Percentiles rank a stretch among this genome's conserved stretches.
Evolutionary conservation across 2,888 invertebrate species (phyloP).

Genomic region (Yponomeuta evonymella): DNA sequence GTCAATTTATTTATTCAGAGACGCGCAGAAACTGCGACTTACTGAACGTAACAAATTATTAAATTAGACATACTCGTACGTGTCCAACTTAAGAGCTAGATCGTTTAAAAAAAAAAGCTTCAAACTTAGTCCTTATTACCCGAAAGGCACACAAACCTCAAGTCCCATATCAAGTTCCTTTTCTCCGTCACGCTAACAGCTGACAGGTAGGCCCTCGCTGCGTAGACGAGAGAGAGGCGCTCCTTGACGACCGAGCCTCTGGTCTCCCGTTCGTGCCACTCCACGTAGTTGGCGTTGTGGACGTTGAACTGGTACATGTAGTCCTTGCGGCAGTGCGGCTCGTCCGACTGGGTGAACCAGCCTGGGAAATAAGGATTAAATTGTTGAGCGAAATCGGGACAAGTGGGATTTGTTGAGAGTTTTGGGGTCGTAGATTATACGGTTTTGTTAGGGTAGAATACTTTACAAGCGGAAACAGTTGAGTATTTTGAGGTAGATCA

Average conservation of each 20-base stretch:
- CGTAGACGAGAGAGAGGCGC: slow-evolving; percentile 85
- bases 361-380: slow-evolving; percentile 55
- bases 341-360: slow-evolving; percentile 90
- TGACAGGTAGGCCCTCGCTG: slow-evolving; percentile 85
- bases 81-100: too few species aligned
- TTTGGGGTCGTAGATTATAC: neutral
- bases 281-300: slow-evolving; percentile 83
- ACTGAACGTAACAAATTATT: too few species aligned
- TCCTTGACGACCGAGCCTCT: slow-evolving; percentile 78
- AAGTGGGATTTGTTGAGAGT: neutral
- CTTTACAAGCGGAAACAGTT: too few species aligned
- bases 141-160: slow-evolving; percentile 55
- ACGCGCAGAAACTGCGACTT: too few species aligned
- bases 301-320: slow-evolving; percentile 87
- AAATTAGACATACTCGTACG: too few species aligned
- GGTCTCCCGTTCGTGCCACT: slow-evolving; percentile 90
- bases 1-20: too few species aligned
- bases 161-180: slow-evolving; percentile 90
- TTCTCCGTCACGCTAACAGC: slow-evolving; percentile 92
- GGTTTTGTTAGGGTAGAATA: neutral
- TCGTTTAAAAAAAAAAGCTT: too few species aligned
- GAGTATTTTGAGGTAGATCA: too few species aligned
- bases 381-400: neutral
- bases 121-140: too few species aligned
- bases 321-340: slow-evolving; percentile 85